Percentiles rank a stretch among this genome's conserved stretches.
These are phyloP conservation scores for Percopsis omiscomaycus DNA, from an alignment of 2,797 vertebrate species.

Conservation along the genomic window DNA sequence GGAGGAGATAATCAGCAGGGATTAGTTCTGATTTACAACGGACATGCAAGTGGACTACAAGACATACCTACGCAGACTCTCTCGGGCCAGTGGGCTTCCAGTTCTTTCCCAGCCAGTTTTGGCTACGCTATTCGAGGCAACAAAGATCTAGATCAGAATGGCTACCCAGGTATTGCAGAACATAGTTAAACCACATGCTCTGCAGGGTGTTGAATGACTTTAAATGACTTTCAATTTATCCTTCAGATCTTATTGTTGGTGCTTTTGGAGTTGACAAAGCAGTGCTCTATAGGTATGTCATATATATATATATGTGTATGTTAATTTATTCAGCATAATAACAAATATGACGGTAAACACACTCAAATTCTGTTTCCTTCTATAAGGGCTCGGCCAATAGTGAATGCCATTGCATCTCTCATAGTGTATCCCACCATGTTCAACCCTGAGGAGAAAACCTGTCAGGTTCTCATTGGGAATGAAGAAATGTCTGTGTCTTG, in stretches of 20 bases:
- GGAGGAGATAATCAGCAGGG: constrained; percentile 84
- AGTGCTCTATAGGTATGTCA: constrained; percentile 85
- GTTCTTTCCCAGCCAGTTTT: constrained; percentile 80
- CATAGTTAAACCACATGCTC: not conserved
- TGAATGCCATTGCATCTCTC: constrained; percentile 82
- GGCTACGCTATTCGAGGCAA: constrained; percentile 84
- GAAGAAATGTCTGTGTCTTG: constrained; percentile 80
- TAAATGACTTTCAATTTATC: constrained; percentile 3
- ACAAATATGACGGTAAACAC: not conserved
- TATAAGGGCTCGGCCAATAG: constrained; percentile 87
- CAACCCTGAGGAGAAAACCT: constrained; percentile 89
- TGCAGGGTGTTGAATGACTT: not conserved
- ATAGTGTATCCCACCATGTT: constrained; percentile 86
- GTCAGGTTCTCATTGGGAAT: constrained; percentile 66
- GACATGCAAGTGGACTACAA: constrained; percentile 74
- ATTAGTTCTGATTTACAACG: constrained; percentile 85
- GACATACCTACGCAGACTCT: constrained; percentile 84
- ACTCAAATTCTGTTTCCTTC: constrained; percentile 13
- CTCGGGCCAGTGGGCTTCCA: constrained; percentile 81
- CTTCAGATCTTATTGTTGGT: constrained; percentile 88
- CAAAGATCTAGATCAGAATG: constrained; percentile 87
- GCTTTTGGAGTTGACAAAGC: constrained; percentile 87
- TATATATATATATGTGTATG: too few relatives aligned
- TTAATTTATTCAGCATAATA: not conserved
- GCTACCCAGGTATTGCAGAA: constrained; percentile 83